Evolutionary conservation across 2,888 invertebrate genomes (phyloP).

Genomic region (Lysandra bellargus): DNA sequence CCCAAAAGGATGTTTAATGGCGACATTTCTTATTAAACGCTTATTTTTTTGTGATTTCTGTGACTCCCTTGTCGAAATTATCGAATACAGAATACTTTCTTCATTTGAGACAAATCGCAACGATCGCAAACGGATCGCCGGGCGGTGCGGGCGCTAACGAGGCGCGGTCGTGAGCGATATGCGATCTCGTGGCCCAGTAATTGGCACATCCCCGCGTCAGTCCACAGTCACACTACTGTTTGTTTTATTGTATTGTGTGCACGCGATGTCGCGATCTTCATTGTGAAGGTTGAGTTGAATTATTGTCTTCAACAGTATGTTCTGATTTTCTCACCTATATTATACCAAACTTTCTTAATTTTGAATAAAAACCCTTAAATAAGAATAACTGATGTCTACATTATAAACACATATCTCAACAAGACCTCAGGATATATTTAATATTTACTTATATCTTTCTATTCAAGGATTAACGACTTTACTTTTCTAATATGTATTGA

Average conservation of each 20-base stretch:
- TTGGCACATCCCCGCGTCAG: background rate
- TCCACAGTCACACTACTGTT: background rate
- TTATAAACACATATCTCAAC: too few relatives aligned
- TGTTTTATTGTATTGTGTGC: background rate
- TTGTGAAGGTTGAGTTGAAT: too few relatives aligned
- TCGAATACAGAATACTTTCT: background rate
- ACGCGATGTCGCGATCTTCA: background rate
- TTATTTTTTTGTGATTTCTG: too few relatives aligned
- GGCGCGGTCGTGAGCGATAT: background rate
- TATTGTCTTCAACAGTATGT: too few relatives aligned
- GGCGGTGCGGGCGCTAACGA: background rate
- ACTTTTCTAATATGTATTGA: too few relatives aligned
- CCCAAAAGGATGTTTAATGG: background rate
- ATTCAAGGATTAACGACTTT: too few relatives aligned
- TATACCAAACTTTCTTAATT: too few relatives aligned
- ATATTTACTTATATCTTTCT: too few relatives aligned
- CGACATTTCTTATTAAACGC: background rate
- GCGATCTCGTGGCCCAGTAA: slow-evolving; percentile 10
- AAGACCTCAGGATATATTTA: too few relatives aligned
- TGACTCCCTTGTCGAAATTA: background rate
- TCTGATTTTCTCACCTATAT: too few relatives aligned
- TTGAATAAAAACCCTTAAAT: too few relatives aligned
- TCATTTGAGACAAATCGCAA: background rate
- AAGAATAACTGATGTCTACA: too few relatives aligned
- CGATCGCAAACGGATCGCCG: background rate